Conservation (phyloP, 1,140 invertebrate genomes). For the Caenorhabditis latens region DNA sequence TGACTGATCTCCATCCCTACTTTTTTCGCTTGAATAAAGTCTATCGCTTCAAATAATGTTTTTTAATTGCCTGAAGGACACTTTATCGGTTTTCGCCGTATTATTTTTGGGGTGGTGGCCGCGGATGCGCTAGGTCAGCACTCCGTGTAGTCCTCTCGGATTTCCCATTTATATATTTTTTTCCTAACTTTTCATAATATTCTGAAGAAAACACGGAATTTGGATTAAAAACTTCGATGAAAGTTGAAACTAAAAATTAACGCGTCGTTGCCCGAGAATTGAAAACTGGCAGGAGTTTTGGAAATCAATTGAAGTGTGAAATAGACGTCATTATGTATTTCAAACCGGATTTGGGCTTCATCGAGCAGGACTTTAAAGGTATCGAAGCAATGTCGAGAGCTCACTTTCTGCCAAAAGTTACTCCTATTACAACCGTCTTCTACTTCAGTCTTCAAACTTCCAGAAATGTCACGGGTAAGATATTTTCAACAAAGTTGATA, state of each 20-base stretch:
- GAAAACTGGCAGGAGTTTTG: neutral
- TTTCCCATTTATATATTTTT: no score
- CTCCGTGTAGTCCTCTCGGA: no score
- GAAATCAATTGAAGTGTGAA: slow-evolving; percentile 9
- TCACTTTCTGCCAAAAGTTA: neutral
- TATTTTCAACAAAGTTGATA: neutral
- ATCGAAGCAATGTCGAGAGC: no score
- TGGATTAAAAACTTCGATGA: neutral
- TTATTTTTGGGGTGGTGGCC: no score
- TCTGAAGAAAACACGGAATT: no score
- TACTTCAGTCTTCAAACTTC: neutral
- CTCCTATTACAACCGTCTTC: neutral
- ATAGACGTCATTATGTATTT: slow-evolving; percentile 10
- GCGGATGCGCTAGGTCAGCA: no score
- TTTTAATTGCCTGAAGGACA: no score
- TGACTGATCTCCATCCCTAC: no score
- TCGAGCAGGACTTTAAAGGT: neutral
- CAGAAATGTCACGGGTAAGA: slow-evolving; percentile 60
- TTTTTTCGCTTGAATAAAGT: no score
- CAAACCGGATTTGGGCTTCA: slow-evolving; percentile 24
- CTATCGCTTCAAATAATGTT: no score
- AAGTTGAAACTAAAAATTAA: neutral
- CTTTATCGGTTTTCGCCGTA: no score
- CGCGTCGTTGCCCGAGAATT: neutral
- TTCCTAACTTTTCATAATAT: no score